Base-by-base conservation (phyloP, 2,888 invertebrate species). In the Eupelmus urozonus region DNA sequence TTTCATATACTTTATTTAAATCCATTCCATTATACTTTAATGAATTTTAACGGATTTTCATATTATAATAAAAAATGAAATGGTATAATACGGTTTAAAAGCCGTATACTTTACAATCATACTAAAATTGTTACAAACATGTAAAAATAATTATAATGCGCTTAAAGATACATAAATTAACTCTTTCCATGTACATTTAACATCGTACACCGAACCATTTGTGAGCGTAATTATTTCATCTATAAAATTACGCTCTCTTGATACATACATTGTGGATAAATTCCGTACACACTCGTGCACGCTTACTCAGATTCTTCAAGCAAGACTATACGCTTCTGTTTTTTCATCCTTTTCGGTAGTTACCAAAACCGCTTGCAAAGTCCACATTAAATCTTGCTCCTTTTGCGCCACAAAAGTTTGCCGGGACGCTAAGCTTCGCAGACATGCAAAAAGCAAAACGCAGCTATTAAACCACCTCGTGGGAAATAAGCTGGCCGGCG, bases 371-470 rank as follows among this genome's bases (percentile, higher is more conserved):
- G 34, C 9, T 34, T 9, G 62, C 62, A 16, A 23, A 29, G 20
- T 23, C 49, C 60, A 60, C 60, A 60, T 71, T 71, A 60, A 71
- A 71, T 60, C 60, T 60, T 59, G 29, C 59, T 59, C 27, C 60
- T 29, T 49, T 71, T 1, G 16, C 29, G 70, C 16, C 4, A 49
- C 29, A 34, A 71, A 71, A 60, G 29, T 60, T 71, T 51, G 5
- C 0, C 49, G n/a, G 2, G 11, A 20, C 18, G 53, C 53, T 13
- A 45, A 45, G 45, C 13, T 45, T 45, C 34, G 34, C 34, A 5
- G 34, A 34, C 9, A 9, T 34, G 9, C 9, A 34, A 34, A 9
- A 34, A 34, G 34, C 9, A 45, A 45, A 16, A 45, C 16, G 45
- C 45, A 7, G 9, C 16, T 34, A 13, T 45, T 45, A 45, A 45